Conservation (phyloP, 2,888 invertebrate species). For the Clivina fossor region DNA sequence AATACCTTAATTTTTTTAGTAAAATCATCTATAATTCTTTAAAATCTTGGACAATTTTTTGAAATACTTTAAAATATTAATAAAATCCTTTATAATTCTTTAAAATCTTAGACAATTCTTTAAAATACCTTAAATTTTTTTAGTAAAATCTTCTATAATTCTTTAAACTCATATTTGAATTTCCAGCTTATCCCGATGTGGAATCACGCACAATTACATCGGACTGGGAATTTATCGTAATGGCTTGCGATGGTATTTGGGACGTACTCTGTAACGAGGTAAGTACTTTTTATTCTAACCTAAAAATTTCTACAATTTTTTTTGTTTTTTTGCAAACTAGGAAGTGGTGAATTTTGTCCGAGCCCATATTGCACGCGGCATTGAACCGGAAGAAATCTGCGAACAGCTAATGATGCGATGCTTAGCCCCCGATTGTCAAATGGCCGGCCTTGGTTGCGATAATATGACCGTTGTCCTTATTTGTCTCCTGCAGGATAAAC, state of each 20-base stretch:
- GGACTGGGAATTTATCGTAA: conserved; percentile 95
- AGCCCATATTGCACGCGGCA: conserved; percentile 73
- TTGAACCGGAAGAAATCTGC: conserved; percentile 93
- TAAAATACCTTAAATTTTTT: conserved; percentile 6
- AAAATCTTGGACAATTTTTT: conserved; percentile 1
- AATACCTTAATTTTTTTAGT: too few relatives aligned
- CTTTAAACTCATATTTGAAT: background rate
- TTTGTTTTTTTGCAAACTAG: conserved; percentile 44
- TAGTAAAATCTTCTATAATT: conserved; percentile 7
- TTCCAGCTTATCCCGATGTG: conserved; percentile 89
- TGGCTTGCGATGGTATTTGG: conserved; percentile 99
- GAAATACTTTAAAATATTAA: conserved; percentile 22
- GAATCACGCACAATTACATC: conserved; percentile 75
- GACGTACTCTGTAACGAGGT: conserved; percentile 93
- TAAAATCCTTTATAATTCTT: background rate
- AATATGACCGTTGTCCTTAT: conserved; percentile 97
- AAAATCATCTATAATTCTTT: too few relatives aligned
- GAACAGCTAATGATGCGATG: conserved; percentile 94
- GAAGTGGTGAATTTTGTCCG: conserved; percentile 92
- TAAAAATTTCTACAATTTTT: too few relatives aligned
- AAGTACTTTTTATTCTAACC: too few relatives aligned
- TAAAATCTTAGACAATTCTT: background rate
- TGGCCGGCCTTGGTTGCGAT: conserved; percentile 96
- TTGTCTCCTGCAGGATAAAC: conserved; percentile 67
- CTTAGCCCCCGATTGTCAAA: conserved; percentile 94